phyloP scores from a whole-genome alignment of 2,888 invertebrate genomes.

The Drosophila aldrichi region DNA sequence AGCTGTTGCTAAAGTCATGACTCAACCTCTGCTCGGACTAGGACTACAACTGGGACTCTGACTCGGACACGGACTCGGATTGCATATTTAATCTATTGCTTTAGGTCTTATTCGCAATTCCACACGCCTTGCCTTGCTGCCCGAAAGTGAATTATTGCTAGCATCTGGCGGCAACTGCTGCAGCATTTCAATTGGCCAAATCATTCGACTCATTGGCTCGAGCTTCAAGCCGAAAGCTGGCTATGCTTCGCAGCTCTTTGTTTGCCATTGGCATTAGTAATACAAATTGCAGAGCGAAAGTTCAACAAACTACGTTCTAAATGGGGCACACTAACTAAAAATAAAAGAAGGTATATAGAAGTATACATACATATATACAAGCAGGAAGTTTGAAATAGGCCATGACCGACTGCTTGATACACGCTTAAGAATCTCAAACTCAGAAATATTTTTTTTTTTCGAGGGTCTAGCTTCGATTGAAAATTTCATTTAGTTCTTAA shows the following conservation, averaged over 20 bases:
- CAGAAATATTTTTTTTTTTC: too few species aligned
- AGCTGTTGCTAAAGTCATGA: constrained; percentile 31
- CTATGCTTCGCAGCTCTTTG: constrained; percentile 29
- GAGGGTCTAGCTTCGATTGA: too few species aligned
- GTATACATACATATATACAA: constrained; percentile 1
- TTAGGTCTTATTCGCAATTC: constrained; percentile 24
- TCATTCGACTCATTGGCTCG: constrained; percentile 73
- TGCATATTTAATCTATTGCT: constrained; percentile 71
- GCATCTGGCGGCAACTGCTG: constrained; percentile 53
- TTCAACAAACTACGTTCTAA: constrained; percentile 72
- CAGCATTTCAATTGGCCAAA: constrained; percentile 69
- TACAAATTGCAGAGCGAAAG: constrained; percentile 67
- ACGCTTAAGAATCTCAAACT: background rate
- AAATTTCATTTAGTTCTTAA: too few species aligned
- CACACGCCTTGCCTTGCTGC: constrained; percentile 20
- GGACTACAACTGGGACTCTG: constrained; percentile 6
- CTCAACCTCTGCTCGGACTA: constrained; percentile 11
- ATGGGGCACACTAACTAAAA: constrained; percentile 45
- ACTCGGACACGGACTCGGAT: constrained; percentile 35
- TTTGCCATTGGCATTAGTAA: constrained; percentile 68
- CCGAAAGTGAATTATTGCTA: constrained; percentile 67
- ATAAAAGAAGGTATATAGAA: background rate
- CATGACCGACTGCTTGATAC: background rate
- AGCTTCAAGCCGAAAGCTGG: constrained; percentile 22
- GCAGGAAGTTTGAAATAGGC: background rate